Percentiles rank a stretch among this genome's conserved stretches.
phyloP scores from a whole-genome alignment of 2,797 vertebrate genomes.

The Chaetophractus vellerosus region DNA sequence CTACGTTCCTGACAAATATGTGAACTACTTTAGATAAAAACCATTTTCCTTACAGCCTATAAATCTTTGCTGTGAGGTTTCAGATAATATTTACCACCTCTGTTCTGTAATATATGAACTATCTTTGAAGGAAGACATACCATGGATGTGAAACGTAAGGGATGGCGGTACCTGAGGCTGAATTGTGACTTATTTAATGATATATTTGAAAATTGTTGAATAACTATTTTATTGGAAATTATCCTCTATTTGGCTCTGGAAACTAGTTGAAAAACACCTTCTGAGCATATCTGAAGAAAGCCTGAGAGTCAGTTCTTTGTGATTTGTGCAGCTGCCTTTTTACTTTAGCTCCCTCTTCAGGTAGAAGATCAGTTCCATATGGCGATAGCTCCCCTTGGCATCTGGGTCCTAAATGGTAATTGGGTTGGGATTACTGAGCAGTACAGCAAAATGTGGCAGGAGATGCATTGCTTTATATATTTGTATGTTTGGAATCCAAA shows the following conservation, averaged over 20 bases:
- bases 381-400: background rate
- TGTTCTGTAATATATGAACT: background rate
- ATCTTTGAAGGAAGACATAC: background rate
- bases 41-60: conserved; percentile 34
- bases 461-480: background rate
- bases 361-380: background rate
- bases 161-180: background rate
- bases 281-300: background rate
- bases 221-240: background rate
- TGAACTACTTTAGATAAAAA: conserved; percentile 64
- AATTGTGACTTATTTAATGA: background rate
- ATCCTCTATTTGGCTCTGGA: background rate
- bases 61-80: conserved; percentile 61
- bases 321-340: background rate
- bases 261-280: background rate
- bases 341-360: background rate
- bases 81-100: background rate
- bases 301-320: background rate
- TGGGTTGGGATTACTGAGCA: background rate
- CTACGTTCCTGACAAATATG: conserved; percentile 68
- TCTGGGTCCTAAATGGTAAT: no score
- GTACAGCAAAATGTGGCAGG: background rate
- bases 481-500: background rate
- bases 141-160: background rate
- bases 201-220: background rate